phyloP scores from a whole-genome alignment of 2,888 invertebrate species.

The Drosophila prostipennis region DNA sequence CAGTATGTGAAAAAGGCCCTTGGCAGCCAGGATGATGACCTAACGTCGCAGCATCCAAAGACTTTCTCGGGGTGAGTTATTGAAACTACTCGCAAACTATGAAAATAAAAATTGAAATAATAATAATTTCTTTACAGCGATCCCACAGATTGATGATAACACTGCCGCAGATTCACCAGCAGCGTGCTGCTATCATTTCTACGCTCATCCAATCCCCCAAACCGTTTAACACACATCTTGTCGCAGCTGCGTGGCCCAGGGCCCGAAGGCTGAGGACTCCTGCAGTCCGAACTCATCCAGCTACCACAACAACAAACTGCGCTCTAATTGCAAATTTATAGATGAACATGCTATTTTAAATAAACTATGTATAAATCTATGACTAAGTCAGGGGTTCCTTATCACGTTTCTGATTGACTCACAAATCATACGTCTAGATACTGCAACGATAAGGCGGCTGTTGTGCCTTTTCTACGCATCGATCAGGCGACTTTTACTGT shows the following conservation, averaged over 20 bases:
- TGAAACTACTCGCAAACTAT: background rate
- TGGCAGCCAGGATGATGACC: slow-evolving; percentile 87
- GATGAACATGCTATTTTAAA: slow-evolving; percentile 77
- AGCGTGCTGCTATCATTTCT: slow-evolving; percentile 35
- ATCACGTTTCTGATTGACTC: slow-evolving; percentile 47
- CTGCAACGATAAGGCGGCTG: slow-evolving; percentile 39
- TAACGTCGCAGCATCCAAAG: slow-evolving; percentile 83
- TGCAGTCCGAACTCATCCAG: slow-evolving; percentile 40
- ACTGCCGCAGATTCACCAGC: slow-evolving; percentile 40
- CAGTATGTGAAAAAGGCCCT: slow-evolving; percentile 88
- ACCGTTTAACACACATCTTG: slow-evolving; percentile 7
- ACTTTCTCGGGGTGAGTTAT: slow-evolving; percentile 81
- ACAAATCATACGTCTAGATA: slow-evolving; percentile 23
- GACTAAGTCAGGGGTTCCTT: slow-evolving; percentile 38
- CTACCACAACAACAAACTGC: slow-evolving; percentile 44
- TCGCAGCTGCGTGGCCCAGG: slow-evolving; percentile 34
- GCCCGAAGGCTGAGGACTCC: slow-evolving; percentile 26
- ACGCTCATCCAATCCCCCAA: slow-evolving; percentile 36
- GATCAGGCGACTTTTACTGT: slow-evolving; percentile 63
- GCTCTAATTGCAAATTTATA: slow-evolving; percentile 62
- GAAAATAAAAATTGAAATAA: background rate
- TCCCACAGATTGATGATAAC: slow-evolving; percentile 83
- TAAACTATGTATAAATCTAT: slow-evolving; percentile 71
- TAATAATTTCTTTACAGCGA: slow-evolving; percentile 67
- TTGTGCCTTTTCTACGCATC: slow-evolving; percentile 25